Base-by-base conservation (phyloP, 2,888 invertebrate species). In the Imbricaverruca yamaguchii region DNA sequence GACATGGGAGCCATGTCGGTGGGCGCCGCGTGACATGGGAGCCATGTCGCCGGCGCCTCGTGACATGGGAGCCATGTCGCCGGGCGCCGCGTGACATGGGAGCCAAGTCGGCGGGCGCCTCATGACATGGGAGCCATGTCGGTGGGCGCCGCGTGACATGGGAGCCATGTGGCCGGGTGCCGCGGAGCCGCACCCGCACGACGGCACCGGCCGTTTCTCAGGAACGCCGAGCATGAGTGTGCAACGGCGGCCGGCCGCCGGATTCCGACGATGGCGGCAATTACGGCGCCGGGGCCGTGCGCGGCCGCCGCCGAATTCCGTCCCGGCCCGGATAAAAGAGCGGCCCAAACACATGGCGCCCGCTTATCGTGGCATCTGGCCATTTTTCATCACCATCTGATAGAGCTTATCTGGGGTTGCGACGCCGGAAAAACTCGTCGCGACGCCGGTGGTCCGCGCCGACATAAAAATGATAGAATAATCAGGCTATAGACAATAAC, bases 391-490 rank as follows among this genome's bases (percentile, higher is more conserved):
- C 55, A 23, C 55, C 74, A 74, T 74, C 74, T 74, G 74, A 74
- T 74, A 74, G 53, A 23, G 21, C 55, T 53, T 74, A 74, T 74
- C 53, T 74, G 53, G 21, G 15, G 74, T 21, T 53, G 74, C 74
- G 74, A 55, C 74, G 74, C 53, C 15, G 21, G 74, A 74, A 74
- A 74, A 74, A 74, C 74, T 74, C 21, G 74, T 39, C 55, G 55
- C 74, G 55, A 21, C 74, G 53, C 53, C 74, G 74, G 74, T 74
- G 74, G 74, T 74, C 74, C 74, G 55, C 74, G 0, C 55, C 18
- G 21, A 55, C 74, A 74, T 74, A 74, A 74, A 74, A 74, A 74
- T 74, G 74, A 74, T 74, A 74, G 53, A 74, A 74, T 74, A 74
- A 74, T 74, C 74, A 74, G 74, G 55, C 74, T 55, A 55, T 74